Evolutionary conservation across 2,888 invertebrate genomes (phyloP).

Genomic region (Trichopoda pennipes): DNA sequence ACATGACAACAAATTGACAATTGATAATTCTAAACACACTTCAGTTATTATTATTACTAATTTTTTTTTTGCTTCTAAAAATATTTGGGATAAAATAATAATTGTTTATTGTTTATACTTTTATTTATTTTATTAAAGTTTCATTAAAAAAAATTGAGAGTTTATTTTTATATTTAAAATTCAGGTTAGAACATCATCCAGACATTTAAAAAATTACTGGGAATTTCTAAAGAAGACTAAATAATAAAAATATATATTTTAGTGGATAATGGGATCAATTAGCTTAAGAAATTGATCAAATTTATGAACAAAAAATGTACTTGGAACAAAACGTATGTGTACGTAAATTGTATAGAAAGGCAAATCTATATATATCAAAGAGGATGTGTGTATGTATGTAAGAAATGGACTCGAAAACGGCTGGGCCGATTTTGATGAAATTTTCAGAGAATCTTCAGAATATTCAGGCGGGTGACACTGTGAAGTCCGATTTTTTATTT

Average conservation of each 20-base stretch:
- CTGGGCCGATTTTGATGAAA: too few species aligned
- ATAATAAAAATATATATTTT: neutral
- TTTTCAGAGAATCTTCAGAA: too few species aligned
- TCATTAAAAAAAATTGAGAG: conserved; percentile 31
- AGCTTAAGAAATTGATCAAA: neutral
- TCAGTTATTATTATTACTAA: neutral
- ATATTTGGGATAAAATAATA: neutral
- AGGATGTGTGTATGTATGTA: too few species aligned
- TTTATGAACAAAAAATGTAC: neutral
- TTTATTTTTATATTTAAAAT: conserved; percentile 21
- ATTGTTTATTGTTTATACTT: conserved; percentile 8
- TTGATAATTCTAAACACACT: conserved; percentile 39
- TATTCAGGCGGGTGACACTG: too few species aligned
- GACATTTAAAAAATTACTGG: neutral
- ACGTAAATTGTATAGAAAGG: too few species aligned
- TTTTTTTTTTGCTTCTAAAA: neutral
- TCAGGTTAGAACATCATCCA: neutral
- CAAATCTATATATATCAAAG: too few species aligned
- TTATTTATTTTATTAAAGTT: neutral
- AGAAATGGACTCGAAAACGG: too few species aligned
- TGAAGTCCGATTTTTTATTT: too few species aligned
- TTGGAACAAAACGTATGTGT: neutral
- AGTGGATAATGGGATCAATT: neutral
- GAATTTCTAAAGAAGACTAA: neutral
- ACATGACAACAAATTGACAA: neutral